Evolutionary conservation across 2,113 vertebrate species (phyloP).

Genomic region (Onychostoma macrolepis): DNA sequence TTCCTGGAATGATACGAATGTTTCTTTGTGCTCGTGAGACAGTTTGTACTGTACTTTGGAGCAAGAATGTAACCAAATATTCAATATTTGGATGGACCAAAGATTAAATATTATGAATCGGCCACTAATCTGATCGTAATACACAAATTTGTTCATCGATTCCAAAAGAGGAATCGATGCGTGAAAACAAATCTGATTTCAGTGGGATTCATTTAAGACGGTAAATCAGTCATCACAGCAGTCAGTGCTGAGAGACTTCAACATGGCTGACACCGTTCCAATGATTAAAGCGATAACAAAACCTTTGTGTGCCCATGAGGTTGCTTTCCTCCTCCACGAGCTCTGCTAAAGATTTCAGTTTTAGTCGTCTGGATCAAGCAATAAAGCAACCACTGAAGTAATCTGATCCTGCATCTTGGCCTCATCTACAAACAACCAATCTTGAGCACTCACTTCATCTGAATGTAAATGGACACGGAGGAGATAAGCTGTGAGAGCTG

Average conservation of each 20-base stretch:
- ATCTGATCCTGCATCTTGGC: neutral
- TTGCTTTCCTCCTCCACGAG: conserved; percentile 2
- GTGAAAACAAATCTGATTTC: neutral
- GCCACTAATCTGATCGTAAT: neutral
- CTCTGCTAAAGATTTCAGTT: conserved; percentile 7
- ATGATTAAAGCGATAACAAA: neutral
- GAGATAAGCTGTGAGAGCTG: conserved; percentile 33
- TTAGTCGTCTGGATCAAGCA: neutral
- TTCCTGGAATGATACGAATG: conserved; percentile 9
- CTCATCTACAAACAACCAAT: conserved; percentile 22
- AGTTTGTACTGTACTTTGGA: neutral
- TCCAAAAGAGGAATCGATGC: neutral
- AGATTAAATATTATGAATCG: neutral
- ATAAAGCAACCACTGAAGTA: neutral
- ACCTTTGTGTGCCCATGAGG: neutral
- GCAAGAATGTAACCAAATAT: neutral
- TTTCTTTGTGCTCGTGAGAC: conserved; percentile 4
- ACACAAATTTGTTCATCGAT: neutral
- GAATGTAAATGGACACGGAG: neutral
- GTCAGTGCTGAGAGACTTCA: neutral
- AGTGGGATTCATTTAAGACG: neutral
- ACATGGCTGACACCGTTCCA: neutral
- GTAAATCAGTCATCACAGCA: neutral
- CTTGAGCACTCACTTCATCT: conserved; percentile 16
- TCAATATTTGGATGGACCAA: neutral